A percentile compares a stretch with the other conserved stretches of the same genome.
Evolutionary conservation across 30 jellyfish, hydroid and myxozoan species (phyloP).

Genomic region (Pseudorhiza aurosa): DNA sequence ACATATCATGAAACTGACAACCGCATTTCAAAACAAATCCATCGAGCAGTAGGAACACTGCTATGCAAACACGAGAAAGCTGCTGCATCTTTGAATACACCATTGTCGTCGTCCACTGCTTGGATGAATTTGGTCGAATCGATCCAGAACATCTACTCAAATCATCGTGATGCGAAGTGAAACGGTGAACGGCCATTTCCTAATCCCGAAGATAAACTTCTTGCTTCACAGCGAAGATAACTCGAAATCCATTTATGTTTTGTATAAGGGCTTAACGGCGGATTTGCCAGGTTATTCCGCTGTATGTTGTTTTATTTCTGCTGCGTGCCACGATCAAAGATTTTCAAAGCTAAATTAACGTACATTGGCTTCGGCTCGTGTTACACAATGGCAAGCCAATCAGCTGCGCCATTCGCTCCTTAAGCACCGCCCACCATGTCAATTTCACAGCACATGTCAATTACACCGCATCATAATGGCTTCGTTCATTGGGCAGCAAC

Average conservation of each 20-base stretch:
- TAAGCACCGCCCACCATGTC: slow-evolving; percentile 86
- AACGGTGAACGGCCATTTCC: slow-evolving; percentile 29
- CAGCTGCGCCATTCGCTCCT: slow-evolving; percentile 47
- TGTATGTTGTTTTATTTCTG: slow-evolving; percentile 64
- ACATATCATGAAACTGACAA: slow-evolving; percentile 54
- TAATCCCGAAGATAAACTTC: slow-evolving; percentile 73
- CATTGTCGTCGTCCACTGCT: slow-evolving; percentile 60
- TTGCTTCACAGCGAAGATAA: slow-evolving; percentile 79
- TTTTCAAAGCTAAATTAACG: slow-evolving; percentile 75
- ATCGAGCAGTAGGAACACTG: slow-evolving; percentile 39
- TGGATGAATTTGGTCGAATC: slow-evolving; percentile 24
- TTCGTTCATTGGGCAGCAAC: slow-evolving; percentile 50
- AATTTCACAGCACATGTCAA: slow-evolving; percentile 81
- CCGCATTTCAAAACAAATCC: slow-evolving; percentile 71
- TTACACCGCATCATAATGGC: slow-evolving; percentile 71
- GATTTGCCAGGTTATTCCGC: slow-evolving; percentile 64
- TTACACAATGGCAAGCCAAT: slow-evolving; percentile 76
- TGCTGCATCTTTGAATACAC: slow-evolving; percentile 23
- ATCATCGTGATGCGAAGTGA: not conserved
- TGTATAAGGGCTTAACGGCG: slow-evolving; percentile 80
- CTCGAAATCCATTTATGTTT: slow-evolving; percentile 80
- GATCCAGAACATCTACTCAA: slow-evolving; percentile 19
- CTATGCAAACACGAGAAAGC: slow-evolving; percentile 58
- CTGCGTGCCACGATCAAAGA: slow-evolving; percentile 85
- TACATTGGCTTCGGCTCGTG: slow-evolving; percentile 69